phyloP scores from a whole-genome alignment of 2,888 invertebrate genomes.

The Drosophila ustulata region DNA sequence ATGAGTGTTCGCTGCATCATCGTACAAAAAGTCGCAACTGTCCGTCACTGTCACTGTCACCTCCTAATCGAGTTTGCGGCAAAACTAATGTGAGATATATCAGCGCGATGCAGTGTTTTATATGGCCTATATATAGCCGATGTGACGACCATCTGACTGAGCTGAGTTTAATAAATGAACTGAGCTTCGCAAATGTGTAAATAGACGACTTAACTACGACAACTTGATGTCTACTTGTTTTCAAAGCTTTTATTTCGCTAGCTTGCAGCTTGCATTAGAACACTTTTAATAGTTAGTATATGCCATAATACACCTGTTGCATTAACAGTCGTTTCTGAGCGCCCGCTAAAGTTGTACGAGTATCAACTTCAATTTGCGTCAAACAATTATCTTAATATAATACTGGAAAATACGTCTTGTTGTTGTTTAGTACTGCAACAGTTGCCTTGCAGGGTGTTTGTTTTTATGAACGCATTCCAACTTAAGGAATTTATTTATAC shows the following conservation, averaged over 20 bases:
- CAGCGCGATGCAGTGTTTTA: slow-evolving; percentile 52
- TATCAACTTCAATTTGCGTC: not conserved
- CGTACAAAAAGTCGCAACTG: slow-evolving; percentile 22
- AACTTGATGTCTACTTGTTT: slow-evolving; percentile 1
- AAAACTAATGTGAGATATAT: slow-evolving; percentile 58
- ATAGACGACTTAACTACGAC: slow-evolving; percentile 1
- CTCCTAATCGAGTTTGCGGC: slow-evolving; percentile 53
- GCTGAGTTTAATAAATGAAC: slow-evolving; percentile 15
- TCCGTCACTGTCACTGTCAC: slow-evolving; percentile 41
- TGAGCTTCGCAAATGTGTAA: slow-evolving; percentile 2
- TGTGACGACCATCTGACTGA: slow-evolving; percentile 1
- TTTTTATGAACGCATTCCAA: not conserved
- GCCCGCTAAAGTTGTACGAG: slow-evolving; percentile 4
- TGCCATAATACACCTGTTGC: not conserved
- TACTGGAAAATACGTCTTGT: slow-evolving; percentile 28
- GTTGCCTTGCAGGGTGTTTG: not conserved
- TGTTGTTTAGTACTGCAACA: not conserved
- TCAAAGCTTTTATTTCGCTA: slow-evolving; percentile 14
- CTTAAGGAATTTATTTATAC: not conserved
- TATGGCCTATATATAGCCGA: slow-evolving; percentile 42
- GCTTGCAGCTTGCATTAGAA: slow-evolving; percentile 8
- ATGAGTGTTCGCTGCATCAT: slow-evolving; percentile 25
- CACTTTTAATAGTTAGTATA: too few species aligned
- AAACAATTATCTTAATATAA: slow-evolving; percentile 22
- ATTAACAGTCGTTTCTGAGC: not conserved